These are phyloP conservation scores for Scaptomyza polygonia DNA, from an alignment of 2,888 invertebrate genomes.

Conservation along the genomic window DNA sequence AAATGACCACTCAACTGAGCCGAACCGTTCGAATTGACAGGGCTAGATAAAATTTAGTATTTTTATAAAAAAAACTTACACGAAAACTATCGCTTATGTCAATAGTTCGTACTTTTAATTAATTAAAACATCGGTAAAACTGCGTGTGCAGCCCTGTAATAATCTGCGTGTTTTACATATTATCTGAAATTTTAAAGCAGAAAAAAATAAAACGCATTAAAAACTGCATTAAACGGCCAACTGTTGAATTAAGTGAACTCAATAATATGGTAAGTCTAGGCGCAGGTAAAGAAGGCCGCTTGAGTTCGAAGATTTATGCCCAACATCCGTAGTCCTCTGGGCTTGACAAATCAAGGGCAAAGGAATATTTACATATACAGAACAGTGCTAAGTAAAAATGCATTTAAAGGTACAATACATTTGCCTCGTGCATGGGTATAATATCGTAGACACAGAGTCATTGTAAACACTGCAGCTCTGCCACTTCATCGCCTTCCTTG, in stretches of 20 bases:
- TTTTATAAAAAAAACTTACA: not conserved
- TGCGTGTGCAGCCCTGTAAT: constrained; percentile 10
- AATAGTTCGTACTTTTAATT: not conserved
- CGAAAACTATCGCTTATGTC: not conserved
- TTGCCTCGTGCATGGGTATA: not conserved
- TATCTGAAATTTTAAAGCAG: constrained; percentile 6
- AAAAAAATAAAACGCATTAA: not conserved
- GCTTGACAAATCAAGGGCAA: constrained; percentile 4
- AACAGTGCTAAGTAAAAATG: constrained; percentile 13
- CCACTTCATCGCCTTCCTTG: not conserved
- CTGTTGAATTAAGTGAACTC: not conserved
- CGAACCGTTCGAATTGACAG: not conserved
- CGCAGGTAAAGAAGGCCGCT: too few species aligned
- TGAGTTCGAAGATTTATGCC: not conserved
- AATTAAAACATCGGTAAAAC: not conserved
- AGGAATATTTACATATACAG: constrained; percentile 37
- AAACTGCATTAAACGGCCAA: not conserved
- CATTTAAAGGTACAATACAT: constrained; percentile 28
- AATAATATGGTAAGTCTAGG: constrained; percentile 35
- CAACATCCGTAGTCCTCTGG: constrained; percentile 23
- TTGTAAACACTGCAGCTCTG: constrained; percentile 7
- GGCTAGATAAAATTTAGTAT: not conserved
- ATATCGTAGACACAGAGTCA: not conserved
- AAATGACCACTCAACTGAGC: too few species aligned
- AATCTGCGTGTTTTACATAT: constrained; percentile 19